phyloP scores from a whole-genome alignment of 2,113 vertebrate species.

The Heptranchias perlo region DNA sequence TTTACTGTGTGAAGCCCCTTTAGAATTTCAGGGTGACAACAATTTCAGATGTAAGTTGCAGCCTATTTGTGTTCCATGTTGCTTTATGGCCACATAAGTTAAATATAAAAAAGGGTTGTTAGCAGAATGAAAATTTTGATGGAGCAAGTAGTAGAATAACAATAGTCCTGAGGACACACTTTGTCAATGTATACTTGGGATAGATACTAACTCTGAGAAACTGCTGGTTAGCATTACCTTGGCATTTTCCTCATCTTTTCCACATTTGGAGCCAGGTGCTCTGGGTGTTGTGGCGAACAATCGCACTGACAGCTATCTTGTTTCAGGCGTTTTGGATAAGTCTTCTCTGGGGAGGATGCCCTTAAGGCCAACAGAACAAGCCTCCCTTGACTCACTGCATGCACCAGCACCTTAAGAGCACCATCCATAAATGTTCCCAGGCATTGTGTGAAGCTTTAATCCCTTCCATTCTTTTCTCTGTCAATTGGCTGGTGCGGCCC shows the following conservation, averaged over 20 bases:
- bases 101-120: neutral
- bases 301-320: neutral
- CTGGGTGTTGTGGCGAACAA: neutral
- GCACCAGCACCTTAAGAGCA: neutral
- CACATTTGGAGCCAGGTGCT: neutral
- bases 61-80: neutral
- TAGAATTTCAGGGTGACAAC: neutral
- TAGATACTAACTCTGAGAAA: neutral
- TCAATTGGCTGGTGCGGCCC: neutral
- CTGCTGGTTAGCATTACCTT: neutral
- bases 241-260: neutral
- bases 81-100: neutral
- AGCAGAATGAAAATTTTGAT: neutral
- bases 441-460: neutral
- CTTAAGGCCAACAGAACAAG: neutral
- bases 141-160: neutral
- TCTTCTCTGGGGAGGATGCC: neutral
- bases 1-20: neutral
- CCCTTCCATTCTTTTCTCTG: neutral
- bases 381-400: neutral
- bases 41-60: neutral
- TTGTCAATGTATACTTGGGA: neutral
- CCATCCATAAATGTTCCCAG: neutral
- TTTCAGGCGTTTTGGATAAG: neutral
- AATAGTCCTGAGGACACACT: neutral